These are phyloP conservation scores for Acanthosepion pharaonis DNA, from an alignment of 2,888 invertebrate genomes.

Conservation along the genomic window DNA sequence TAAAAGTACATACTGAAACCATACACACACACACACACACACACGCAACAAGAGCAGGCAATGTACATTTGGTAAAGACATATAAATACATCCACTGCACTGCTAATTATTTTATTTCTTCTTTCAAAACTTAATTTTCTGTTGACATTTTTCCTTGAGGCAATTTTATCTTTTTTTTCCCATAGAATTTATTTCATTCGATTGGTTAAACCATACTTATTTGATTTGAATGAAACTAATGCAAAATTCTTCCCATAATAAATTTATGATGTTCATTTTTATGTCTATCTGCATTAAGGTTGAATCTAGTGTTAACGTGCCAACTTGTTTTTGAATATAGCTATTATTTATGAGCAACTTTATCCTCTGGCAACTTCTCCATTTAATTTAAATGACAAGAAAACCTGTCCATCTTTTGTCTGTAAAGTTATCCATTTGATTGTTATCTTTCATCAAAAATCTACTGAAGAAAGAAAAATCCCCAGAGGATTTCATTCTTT, in stretches of 20 bases:
- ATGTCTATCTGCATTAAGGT: not conserved
- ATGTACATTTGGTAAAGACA: no score
- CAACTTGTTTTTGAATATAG: not conserved
- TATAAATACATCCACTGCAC: no score
- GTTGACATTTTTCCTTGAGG: not conserved
- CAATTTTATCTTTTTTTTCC: not conserved
- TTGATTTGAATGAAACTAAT: not conserved
- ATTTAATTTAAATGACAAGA: not conserved
- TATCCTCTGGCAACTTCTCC: not conserved
- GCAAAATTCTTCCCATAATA: not conserved
- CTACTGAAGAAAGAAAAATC: not conserved
- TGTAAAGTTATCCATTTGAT: not conserved
- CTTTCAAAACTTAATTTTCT: not conserved
- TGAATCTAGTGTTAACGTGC: not conserved
- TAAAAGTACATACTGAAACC: no score
- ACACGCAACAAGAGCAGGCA: no score
- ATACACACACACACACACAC: no score
- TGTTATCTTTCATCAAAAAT: not conserved
- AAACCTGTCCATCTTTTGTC: not conserved
- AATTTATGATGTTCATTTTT: not conserved
- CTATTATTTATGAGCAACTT: not conserved
- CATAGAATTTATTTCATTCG: not conserved
- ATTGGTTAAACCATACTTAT: not conserved
- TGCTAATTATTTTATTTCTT: not conserved
- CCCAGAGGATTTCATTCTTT: not conserved